phyloP scores from a whole-genome alignment of 2,113 vertebrate genomes.

The Antidorcas marsupialis region DNA sequence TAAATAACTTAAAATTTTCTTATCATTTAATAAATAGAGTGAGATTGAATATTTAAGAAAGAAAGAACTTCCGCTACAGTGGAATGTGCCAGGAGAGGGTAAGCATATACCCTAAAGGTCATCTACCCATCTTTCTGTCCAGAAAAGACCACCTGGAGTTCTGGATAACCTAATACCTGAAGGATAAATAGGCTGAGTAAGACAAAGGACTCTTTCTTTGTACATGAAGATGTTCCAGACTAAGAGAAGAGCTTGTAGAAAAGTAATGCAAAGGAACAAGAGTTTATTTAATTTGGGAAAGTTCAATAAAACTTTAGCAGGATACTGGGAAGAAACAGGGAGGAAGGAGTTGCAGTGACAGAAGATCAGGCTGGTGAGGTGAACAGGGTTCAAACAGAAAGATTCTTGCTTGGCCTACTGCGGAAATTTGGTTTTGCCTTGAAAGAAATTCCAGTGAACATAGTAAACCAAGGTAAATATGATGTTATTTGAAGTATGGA shows the following conservation, averaged over 20 bases:
- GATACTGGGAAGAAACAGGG: neutral
- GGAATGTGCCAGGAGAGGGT: neutral
- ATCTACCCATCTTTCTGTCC: neutral
- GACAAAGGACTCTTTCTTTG: neutral
- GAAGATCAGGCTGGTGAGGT: neutral
- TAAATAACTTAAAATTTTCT: neutral
- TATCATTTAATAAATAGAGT: neutral
- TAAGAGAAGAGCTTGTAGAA: neutral
- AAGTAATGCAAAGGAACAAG: neutral
- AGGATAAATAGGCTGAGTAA: neutral
- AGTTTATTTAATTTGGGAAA: neutral
- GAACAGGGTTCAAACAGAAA: neutral
- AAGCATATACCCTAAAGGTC: neutral
- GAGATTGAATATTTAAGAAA: neutral
- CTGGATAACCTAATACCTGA: neutral
- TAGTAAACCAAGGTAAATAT: neutral
- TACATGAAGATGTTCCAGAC: neutral
- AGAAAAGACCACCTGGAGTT: neutral
- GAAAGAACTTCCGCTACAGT: neutral
- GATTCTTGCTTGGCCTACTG: neutral
- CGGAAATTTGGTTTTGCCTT: neutral
- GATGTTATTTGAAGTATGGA: neutral
- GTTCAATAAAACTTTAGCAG: neutral
- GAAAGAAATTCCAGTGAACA: neutral
- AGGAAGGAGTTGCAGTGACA: neutral